Percentiles rank a stretch among this genome's conserved stretches.
phyloP scores from a whole-genome alignment of 2,888 invertebrate species.

The Pemphredon lugubris region DNA sequence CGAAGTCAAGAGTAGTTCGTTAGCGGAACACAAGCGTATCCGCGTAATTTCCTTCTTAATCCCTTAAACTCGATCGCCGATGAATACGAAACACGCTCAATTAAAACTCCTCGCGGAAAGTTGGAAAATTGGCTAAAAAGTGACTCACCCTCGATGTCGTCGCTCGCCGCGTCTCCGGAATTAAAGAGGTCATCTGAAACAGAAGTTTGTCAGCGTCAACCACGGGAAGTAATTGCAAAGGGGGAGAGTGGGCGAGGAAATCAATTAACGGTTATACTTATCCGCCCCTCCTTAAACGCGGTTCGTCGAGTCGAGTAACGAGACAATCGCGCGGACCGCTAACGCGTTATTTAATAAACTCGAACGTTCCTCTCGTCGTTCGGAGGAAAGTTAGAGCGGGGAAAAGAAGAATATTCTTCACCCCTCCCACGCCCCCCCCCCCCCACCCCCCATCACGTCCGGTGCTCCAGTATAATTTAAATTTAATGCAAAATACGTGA shows the following conservation, averaged over 20 bases:
- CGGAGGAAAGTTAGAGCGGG: background rate
- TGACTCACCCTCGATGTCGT: constrained; percentile 72
- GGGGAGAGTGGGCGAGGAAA: constrained; percentile 14
- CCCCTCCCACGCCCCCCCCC: no score
- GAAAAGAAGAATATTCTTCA: no score
- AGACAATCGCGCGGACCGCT: background rate
- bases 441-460: no score
- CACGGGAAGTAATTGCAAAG: background rate
- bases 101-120: constrained; percentile 54
- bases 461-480: no score
- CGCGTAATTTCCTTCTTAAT: constrained; percentile 67
- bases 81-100: constrained; percentile 68
- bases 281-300: constrained; percentile 11
- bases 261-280: constrained; percentile 50
- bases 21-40: constrained; percentile 35
- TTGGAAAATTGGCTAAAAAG: constrained; percentile 60
- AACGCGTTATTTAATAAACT: background rate
- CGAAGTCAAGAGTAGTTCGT: constrained; percentile 41
- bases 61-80: constrained; percentile 66
- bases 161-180: constrained; percentile 62
- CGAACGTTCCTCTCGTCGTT: background rate
- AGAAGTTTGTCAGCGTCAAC: constrained; percentile 49
- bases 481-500: background rate
- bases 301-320: constrained; percentile 34
- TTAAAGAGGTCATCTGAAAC: constrained; percentile 76